Conservation (phyloP, 1,140 invertebrate genomes). For the Apocrypta bakeri region DNA sequence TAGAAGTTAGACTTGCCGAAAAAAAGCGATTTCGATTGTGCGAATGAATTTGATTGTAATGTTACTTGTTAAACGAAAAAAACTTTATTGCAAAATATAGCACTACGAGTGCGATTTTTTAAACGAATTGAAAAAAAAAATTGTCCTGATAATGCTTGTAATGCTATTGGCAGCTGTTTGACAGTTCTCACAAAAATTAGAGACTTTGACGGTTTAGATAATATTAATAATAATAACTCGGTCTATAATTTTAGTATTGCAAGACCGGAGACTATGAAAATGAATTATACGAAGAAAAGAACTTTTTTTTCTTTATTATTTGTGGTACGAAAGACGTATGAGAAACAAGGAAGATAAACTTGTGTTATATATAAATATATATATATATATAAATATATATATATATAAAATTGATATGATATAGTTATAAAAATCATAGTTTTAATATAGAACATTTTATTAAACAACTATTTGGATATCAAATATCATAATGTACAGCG, state of each 20-base stretch:
- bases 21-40: constrained; percentile 60
- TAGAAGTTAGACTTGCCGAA: constrained; percentile 60
- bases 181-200: constrained; percentile 48
- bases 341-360: constrained; percentile 63
- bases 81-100: constrained; percentile 50
- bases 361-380: constrained; percentile 60
- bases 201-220: constrained; percentile 52
- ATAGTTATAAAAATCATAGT: constrained; percentile 68
- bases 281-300: constrained; percentile 52
- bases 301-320: constrained; percentile 59
- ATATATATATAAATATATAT: constrained; percentile 59
- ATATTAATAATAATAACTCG: constrained; percentile 57
- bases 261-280: constrained; percentile 53
- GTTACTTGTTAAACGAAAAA: constrained; percentile 61
- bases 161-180: constrained; percentile 58
- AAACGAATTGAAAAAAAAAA: constrained; percentile 12
- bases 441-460: constrained; percentile 62
- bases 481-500: constrained; percentile 41
- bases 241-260: constrained; percentile 56
- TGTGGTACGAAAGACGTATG: constrained; percentile 52
- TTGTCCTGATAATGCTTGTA: constrained; percentile 44
- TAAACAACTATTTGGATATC: constrained; percentile 23
- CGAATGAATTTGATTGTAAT: constrained; percentile 57
- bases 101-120: constrained; percentile 30
- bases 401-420: constrained; percentile 58